Base-by-base conservation (phyloP, 2,113 vertebrate genomes). In the Callopanchax toddi region DNA sequence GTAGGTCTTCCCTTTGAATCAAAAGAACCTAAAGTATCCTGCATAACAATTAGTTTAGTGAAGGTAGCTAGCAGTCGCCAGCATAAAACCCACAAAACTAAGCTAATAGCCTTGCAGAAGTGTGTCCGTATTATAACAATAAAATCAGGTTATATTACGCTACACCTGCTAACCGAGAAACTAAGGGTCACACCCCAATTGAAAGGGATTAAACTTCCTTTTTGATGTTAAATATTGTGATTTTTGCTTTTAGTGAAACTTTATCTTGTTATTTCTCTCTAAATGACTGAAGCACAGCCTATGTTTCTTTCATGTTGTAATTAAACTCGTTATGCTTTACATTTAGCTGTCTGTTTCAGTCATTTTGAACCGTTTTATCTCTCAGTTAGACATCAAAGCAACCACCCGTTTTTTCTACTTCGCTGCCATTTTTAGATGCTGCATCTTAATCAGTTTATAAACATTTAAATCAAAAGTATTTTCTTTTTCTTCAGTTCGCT, bases 401-500 rank as follows among this genome's bases (percentile, higher is more conserved):
- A 21, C 20, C 11, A 36, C 8, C 32, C 7, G 29, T 53, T 36
- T 21, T 21, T 32, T 9, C n/a, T n/a, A 6, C 11, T 36, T 37
- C 23, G 20, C 11, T 3, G 16, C 16, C 26, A 29, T 1, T 26
- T 42, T 11, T 16, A 42, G 22, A 15, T 25, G 22, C 2, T n/a
- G 2, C 2, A 13, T 16, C 17, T 26, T 3, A 43, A 43, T 26
- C 39, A n/a, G 11, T 26, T 26, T 26, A 11, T 26, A 18, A 4
- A 5, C 16, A 4, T 6, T 51, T 51, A 37, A 17, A n/a, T 22
- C 3, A 54, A 20, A 9, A 25, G 2, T 9, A 32, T 18, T 60
- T 49, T 57, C 25, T 12, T 15, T 48, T 58, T 52, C 16, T 49
- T 56, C 6, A 25, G n/a, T 71, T 56, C 63, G 37, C 32, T 6